phyloP scores from a whole-genome alignment of 2,113 vertebrate species.

The Cyanoliseus patagonus region DNA sequence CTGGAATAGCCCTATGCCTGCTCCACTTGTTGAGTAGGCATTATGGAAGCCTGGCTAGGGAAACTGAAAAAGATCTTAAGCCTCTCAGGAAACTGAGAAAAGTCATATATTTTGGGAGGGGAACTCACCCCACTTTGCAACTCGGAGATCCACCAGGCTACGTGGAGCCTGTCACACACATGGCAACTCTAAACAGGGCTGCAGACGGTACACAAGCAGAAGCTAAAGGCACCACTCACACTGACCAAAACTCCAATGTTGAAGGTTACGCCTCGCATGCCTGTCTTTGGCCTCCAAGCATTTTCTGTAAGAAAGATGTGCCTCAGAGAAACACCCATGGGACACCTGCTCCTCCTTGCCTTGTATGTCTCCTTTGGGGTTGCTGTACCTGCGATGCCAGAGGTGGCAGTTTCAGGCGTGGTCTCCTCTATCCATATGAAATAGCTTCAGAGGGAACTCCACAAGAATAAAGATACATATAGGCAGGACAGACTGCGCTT shows the following conservation, averaged over 20 bases:
- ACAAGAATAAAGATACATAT: not conserved
- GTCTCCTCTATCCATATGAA: not conserved
- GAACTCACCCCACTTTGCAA: not conserved
- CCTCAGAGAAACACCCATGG: not conserved
- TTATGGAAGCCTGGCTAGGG: not conserved
- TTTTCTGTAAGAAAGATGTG: not conserved
- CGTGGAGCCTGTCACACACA: too few relatives aligned
- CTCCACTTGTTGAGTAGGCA: not conserved
- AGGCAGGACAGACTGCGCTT: not conserved
- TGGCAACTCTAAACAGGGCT: not conserved
- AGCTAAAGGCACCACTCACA: not conserved
- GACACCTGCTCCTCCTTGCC: not conserved
- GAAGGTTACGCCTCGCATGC: not conserved
- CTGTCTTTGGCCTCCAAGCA: not conserved
- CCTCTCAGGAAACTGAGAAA: not conserved
- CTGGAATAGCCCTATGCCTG: not conserved
- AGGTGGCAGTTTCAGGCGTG: not conserved
- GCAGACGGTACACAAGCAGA: not conserved
- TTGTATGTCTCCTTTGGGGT: rapidly evolving
- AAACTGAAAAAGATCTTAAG: not conserved
- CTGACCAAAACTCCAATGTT: not conserved
- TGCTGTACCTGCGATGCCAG: not conserved
- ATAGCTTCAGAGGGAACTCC: not conserved
- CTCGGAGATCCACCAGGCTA: not conserved
- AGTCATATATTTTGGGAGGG: not conserved